Base-by-base conservation (phyloP, 1,140 invertebrate genomes). In the Mactra quadrangularis region DNA sequence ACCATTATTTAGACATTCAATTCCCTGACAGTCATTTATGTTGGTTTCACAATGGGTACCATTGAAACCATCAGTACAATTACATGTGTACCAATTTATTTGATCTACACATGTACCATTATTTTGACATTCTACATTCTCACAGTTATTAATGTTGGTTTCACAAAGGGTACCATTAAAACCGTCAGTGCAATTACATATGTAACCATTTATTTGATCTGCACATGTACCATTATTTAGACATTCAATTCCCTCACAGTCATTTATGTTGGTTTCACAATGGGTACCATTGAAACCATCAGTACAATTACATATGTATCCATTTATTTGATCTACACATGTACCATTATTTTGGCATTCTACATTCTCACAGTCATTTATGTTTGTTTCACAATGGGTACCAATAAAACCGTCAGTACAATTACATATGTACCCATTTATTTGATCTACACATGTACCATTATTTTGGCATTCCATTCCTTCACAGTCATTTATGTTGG, bases 281-380 rank as follows among this genome's bases (percentile, higher is more conserved):
- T 59, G 55, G 11, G 1, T 25, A n/a, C 76, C 76, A 25, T 57
- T 41, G 19, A 50, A 81, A 25, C 68, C 76, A 27, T 35, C 22
- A 7, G 27, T 13, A 77, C 83, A 85, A n/a, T 27, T 22, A 52
- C 55, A 27, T 59, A 22, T 76, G 41, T 77, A 85, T 3, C 29
- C 53, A 17, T 75, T 35, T 35, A 17, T 4, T 35, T 35, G 4
- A n/a, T 62, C 59, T 3, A 35, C 13, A 35, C 59, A 62, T 41
- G 78, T 76, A 3, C 77, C 62, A 25, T 60, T 35, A 71, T 85
- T 66, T 55, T 72, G 15, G 60, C 83, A 85, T 31, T 71, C 33
- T 31, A 13, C 29, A 31, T 29, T 38, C 0, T 27, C n/a, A 62
- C 83, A 85, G 11, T 81, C 71, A 31, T 82, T 50, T 22, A 47